Conservation (phyloP, 2,797 vertebrate genomes). For the Chelon auratus region DNA sequence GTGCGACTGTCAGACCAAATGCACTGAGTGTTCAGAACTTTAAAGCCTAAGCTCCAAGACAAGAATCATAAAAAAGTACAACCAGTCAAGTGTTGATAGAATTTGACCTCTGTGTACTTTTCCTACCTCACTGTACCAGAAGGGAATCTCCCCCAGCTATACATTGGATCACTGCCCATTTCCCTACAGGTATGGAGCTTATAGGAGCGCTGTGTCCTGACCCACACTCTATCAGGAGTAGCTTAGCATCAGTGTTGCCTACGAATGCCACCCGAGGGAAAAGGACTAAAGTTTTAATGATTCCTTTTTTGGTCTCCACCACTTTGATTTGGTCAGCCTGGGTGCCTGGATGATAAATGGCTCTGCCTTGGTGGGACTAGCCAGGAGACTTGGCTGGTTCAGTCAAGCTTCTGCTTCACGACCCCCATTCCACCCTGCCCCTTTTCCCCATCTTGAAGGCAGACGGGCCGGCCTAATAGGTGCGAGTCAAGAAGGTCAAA, state of each 20-base stretch:
- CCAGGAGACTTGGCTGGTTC: slow-evolving; percentile 62
- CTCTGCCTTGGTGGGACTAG: slow-evolving; percentile 69
- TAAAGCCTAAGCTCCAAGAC: background rate
- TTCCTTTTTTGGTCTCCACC: slow-evolving; percentile 77
- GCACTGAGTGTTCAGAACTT: background rate
- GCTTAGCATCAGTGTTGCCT: slow-evolving; percentile 63
- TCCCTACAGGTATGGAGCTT: slow-evolving; percentile 25
- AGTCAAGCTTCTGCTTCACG: slow-evolving; percentile 57
- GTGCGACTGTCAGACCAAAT: background rate
- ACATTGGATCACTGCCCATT: slow-evolving; percentile 15
- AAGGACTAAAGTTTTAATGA: slow-evolving; percentile 84
- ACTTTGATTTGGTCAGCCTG: slow-evolving; percentile 75
- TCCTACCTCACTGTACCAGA: too few species aligned
- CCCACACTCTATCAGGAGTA: slow-evolving; percentile 56
- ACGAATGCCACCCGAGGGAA: slow-evolving; percentile 62
- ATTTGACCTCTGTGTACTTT: too few species aligned
- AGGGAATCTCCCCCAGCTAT: background rate
- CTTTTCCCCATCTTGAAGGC: slow-evolving; percentile 39
- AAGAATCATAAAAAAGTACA: too few species aligned
- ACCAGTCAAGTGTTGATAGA: too few species aligned
- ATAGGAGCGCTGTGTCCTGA: slow-evolving; percentile 31
- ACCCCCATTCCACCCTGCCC: slow-evolving; percentile 25
- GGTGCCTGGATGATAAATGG: slow-evolving; percentile 83
- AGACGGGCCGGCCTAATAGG: slow-evolving; percentile 59
- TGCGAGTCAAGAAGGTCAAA: slow-evolving; percentile 69